Evolutionary conservation across 2,888 invertebrate species (phyloP).

Genomic region (Cephus nigrinus): DNA sequence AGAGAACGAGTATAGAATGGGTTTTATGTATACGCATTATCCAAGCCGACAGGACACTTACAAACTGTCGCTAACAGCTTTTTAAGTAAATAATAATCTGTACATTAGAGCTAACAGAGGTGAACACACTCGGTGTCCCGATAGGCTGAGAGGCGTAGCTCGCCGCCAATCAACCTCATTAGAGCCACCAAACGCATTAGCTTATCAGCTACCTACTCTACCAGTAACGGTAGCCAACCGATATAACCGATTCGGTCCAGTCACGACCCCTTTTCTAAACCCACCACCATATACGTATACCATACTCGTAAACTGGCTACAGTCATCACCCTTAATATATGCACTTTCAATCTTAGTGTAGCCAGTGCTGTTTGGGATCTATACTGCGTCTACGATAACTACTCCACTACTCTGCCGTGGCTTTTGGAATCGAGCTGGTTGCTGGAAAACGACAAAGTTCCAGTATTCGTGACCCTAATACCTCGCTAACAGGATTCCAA

Average conservation of each 20-base stretch:
- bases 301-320: too few species aligned
- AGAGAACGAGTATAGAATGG: slow-evolving; percentile 1
- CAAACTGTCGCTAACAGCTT: slow-evolving; percentile 50
- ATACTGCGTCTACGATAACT: too few species aligned
- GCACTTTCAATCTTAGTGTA: too few species aligned
- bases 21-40: slow-evolving; percentile 23
- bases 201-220: slow-evolving; percentile 55
- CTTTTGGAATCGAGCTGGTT: too few species aligned
- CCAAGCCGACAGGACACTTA: slow-evolving; percentile 36
- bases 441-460: slow-evolving; percentile 12
- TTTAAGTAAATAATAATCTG: slow-evolving; percentile 60
- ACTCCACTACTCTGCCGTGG: too few species aligned
- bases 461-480: slow-evolving; percentile 30
- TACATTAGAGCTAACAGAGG: slow-evolving; percentile 51
- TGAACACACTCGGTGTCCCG: slow-evolving; percentile 47
- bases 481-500: slow-evolving; percentile 37
- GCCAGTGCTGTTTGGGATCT: too few species aligned
- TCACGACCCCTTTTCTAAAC: slow-evolving; percentile 19
- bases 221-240: slow-evolving; percentile 49
- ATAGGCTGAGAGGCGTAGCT: slow-evolving; percentile 42
- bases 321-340: too few species aligned
- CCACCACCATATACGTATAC: background rate
- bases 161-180: slow-evolving; percentile 57
- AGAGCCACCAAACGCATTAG: slow-evolving; percentile 60
- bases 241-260: slow-evolving; percentile 42